phyloP scores from a whole-genome alignment of 1,140 invertebrate genomes.

The Bacillus rossius region DNA sequence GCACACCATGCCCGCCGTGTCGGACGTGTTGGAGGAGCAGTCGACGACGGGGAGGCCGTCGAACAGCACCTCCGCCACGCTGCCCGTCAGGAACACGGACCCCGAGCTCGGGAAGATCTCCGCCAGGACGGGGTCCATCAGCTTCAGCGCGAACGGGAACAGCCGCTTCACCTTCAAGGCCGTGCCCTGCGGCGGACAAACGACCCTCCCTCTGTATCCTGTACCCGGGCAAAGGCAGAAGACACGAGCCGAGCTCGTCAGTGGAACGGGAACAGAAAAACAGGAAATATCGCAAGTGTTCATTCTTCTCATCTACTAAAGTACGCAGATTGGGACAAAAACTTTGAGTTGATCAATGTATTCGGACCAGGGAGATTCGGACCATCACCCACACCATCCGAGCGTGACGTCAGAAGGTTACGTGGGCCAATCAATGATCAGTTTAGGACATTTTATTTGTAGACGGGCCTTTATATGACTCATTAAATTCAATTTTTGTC shows the following conservation, averaged over 20 bases:
- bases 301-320: no score
- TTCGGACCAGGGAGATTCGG: no score
- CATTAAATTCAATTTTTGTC: no score
- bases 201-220: not conserved
- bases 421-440: no score
- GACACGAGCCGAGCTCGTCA: slow-evolving; percentile 8
- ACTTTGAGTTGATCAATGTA: no score
- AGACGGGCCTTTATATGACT: no score
- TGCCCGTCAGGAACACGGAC: not conserved
- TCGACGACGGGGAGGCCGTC: not conserved
- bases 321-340: no score
- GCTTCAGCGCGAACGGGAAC: slow-evolving; percentile 4
- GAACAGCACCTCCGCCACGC: not conserved
- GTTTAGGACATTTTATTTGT: no score
- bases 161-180: slow-evolving; percentile 4
- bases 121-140: not conserved
- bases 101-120: not conserved
- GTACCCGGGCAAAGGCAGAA: not conserved
- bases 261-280: not conserved
- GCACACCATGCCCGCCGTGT: not conserved
- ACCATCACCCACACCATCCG: no score
- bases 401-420: no score
- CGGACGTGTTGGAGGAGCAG: not conserved
- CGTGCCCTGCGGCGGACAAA: slow-evolving; percentile 14
- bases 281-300: not conserved